Conservation (phyloP, 2,797 vertebrate genomes). For the Sardinella longiceps region DNA sequence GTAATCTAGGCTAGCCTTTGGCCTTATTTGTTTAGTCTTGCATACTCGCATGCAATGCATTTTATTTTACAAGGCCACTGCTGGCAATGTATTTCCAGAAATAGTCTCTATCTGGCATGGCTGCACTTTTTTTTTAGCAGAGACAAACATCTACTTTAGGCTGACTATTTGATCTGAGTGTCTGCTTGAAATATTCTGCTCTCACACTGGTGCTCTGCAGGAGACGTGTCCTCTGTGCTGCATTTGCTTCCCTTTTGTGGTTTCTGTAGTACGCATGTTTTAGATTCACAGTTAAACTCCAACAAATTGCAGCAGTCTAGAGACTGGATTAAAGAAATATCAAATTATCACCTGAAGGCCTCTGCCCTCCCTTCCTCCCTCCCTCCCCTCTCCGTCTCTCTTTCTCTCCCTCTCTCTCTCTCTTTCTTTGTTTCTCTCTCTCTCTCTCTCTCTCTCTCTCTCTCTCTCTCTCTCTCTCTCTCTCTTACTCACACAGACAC, state of each 20-base stretch:
- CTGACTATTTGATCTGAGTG: not conserved
- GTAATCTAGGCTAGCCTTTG: not conserved
- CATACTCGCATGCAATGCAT: not conserved
- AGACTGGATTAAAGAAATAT: not conserved
- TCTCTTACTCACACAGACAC: too few relatives aligned
- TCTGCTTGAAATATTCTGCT: not conserved
- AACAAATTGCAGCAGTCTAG: not conserved
- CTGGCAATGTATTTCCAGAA: not conserved
- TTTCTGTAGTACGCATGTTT: not conserved
- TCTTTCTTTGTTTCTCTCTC: too few relatives aligned
- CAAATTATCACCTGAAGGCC: not conserved
- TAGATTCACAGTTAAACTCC: not conserved
- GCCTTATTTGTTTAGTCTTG: not conserved
- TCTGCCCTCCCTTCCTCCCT: not conserved
- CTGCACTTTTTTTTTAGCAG: not conserved
- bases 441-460: too few relatives aligned
- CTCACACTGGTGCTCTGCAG: not conserved
- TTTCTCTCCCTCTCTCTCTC: too few relatives aligned
- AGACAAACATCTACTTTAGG: not conserved
- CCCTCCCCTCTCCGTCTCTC: not conserved
- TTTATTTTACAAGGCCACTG: not conserved
- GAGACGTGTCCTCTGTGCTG: not conserved
- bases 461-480: too few relatives aligned
- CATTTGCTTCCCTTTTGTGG: not conserved
- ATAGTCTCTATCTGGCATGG: not conserved